Evolutionary conservation across 1,140 invertebrate genomes (phyloP).

Genomic region (Delia radicum): DNA sequence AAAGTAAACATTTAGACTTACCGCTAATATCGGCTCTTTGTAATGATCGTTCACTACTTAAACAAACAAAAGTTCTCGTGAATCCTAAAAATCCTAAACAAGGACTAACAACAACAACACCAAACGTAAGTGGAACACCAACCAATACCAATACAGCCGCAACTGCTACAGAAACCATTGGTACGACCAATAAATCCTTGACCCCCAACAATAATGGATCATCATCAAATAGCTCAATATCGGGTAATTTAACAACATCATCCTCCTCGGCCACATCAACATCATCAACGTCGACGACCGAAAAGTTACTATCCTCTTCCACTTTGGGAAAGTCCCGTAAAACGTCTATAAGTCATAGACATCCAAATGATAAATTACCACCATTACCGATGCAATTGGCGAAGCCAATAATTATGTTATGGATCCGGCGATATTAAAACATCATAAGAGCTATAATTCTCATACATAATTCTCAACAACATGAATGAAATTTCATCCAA

Average conservation of each 20-base stretch:
- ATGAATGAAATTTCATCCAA: background rate
- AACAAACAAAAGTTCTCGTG: constrained; percentile 81
- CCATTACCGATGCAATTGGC: constrained; percentile 49
- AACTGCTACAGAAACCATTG: background rate
- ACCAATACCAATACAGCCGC: background rate
- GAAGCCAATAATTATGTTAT: constrained; percentile 55
- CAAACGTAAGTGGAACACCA: background rate
- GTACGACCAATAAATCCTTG: background rate
- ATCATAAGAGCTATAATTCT: constrained; percentile 49
- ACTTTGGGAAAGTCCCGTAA: constrained; percentile 61
- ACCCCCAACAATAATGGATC: background rate
- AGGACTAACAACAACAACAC: constrained; percentile 31
- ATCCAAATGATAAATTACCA: constrained; percentile 63
- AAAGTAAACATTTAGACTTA: constrained; percentile 83
- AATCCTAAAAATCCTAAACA: constrained; percentile 63
- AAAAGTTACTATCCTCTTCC: background rate
- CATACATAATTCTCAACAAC: constrained; percentile 29
- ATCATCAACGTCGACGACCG: constrained; percentile 15
- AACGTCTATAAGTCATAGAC: constrained; percentile 60
- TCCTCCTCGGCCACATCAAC: background rate
- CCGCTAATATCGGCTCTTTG: constrained; percentile 86
- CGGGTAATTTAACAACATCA: background rate
- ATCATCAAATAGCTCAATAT: background rate
- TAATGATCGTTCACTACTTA: constrained; percentile 81
- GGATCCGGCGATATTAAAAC: constrained; percentile 49